phyloP scores from a whole-genome alignment of 2,113 vertebrate species.

The Stigmatopora nigra region DNA sequence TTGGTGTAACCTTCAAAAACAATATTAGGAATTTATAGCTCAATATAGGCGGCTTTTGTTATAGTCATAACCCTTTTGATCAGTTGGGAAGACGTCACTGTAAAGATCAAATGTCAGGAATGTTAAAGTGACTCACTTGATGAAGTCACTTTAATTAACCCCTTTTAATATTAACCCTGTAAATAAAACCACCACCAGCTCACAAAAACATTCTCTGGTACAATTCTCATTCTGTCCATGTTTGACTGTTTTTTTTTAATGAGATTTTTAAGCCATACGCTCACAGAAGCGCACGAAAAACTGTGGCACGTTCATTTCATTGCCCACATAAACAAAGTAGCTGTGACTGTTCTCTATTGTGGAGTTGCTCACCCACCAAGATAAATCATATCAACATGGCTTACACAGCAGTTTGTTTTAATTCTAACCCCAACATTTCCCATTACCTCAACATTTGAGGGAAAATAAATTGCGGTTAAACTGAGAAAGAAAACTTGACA shows the following conservation, averaged over 20 bases:
- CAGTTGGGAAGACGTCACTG: constrained; percentile 33
- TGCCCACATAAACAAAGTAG: constrained; percentile 17
- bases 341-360: constrained; percentile 22
- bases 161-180: constrained; percentile 25
- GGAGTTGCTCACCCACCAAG: constrained; percentile 28
- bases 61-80: constrained; percentile 34
- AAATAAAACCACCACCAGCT: constrained; percentile 21
- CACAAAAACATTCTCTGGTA: constrained; percentile 1
- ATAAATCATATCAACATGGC: constrained; percentile 13
- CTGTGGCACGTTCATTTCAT: constrained; percentile 10
- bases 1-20: constrained; percentile 23
- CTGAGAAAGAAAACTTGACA: neutral
- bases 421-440: neutral
- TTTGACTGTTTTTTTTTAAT: constrained; percentile 5
- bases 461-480: neutral
- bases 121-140: constrained; percentile 39
- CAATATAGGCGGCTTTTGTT: constrained; percentile 21
- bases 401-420: constrained; percentile 15
- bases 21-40: constrained; percentile 4
- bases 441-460: neutral
- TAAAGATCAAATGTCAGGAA: constrained; percentile 40
- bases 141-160: constrained; percentile 11
- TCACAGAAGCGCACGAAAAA: constrained; percentile 26
- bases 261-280: constrained; percentile 16
- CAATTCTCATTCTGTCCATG: neutral